Evolutionary conservation across 2,888 invertebrate species (phyloP).

Genomic region (Mactromeris polynyma): DNA sequence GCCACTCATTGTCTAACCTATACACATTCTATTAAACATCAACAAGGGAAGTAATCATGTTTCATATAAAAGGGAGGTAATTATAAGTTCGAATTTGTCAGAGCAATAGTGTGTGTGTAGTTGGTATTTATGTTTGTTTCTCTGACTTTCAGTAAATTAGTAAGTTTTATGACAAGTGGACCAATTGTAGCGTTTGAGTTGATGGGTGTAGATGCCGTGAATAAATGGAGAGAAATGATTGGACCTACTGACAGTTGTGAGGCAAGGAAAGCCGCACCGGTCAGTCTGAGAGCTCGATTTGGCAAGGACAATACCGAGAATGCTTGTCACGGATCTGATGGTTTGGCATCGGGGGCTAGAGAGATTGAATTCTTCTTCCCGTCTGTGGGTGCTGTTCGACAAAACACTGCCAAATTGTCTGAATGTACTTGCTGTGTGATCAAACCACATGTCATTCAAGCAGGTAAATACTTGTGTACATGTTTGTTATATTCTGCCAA

Average conservation of each 20-base stretch:
- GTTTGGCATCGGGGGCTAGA: conserved; percentile 88
- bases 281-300: conserved; percentile 83
- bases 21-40: no score
- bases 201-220: conserved; percentile 91
- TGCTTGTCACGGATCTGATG: conserved; percentile 90
- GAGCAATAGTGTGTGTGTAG: no score
- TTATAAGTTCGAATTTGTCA: no score
- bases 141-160: conserved; percentile 89
- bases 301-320: conserved; percentile 85
- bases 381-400: conserved; percentile 78
- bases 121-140: background rate
- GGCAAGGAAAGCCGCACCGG: conserved; percentile 82
- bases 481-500: no score
- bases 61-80: no score
- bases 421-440: conserved; percentile 91
- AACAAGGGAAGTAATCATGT: no score
- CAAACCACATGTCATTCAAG: conserved; percentile 95
- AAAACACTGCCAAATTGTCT: conserved; percentile 84
- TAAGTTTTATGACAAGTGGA: conserved; percentile 91
- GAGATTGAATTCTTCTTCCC: conserved; percentile 88
- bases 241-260: conserved; percentile 88
- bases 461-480: conserved; percentile 89
- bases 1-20: no score
- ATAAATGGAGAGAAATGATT: conserved; percentile 89
- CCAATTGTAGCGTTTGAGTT: conserved; percentile 92